Evolutionary conservation across 2,888 invertebrate species (phyloP).

Genomic region (Drosophila hamatofila): DNA sequence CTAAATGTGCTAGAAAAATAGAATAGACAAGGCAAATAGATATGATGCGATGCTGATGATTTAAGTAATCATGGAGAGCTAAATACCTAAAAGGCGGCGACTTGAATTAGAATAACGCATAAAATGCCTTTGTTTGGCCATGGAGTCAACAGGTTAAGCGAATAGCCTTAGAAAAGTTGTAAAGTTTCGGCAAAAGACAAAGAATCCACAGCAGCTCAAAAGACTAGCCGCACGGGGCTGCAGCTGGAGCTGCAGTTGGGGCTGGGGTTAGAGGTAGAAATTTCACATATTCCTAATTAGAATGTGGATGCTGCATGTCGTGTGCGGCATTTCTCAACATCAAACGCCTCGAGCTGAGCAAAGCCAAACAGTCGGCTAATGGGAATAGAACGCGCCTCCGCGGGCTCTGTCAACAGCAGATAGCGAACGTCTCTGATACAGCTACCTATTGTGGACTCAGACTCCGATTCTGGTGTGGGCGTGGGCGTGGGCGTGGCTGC

Average conservation of each 20-base stretch:
- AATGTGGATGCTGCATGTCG: conserved; percentile 45
- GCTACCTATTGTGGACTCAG: conserved; percentile 16
- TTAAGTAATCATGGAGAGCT: conserved; percentile 2
- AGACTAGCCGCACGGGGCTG: neutral
- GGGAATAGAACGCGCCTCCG: conserved; percentile 52
- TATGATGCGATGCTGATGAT: conserved; percentile 7
- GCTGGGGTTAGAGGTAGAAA: neutral
- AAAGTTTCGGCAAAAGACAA: conserved; percentile 46
- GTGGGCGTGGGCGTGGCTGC: neutral
- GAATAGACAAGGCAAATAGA: conserved; percentile 12
- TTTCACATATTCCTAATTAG: conserved; percentile 61
- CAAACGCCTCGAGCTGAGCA: conserved; percentile 32
- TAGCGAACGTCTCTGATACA: conserved; percentile 45
- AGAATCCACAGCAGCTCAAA: conserved; percentile 34
- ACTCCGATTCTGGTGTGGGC: neutral
- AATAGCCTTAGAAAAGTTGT: conserved; percentile 43
- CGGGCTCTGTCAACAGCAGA: conserved; percentile 67
- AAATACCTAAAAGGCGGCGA: conserved; percentile 30
- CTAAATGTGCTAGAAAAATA: too few relatives aligned
- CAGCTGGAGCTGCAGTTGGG: neutral
- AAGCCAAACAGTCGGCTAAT: conserved; percentile 48
- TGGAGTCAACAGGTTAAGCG: conserved; percentile 50
- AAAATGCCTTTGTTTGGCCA: conserved; percentile 26
- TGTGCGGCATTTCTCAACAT: conserved; percentile 46
- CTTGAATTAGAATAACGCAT: conserved; percentile 1